Percentiles rank a stretch among this genome's conserved stretches.
phyloP scores from a whole-genome alignment of 2,888 invertebrate genomes.

The Syritta pipiens region DNA sequence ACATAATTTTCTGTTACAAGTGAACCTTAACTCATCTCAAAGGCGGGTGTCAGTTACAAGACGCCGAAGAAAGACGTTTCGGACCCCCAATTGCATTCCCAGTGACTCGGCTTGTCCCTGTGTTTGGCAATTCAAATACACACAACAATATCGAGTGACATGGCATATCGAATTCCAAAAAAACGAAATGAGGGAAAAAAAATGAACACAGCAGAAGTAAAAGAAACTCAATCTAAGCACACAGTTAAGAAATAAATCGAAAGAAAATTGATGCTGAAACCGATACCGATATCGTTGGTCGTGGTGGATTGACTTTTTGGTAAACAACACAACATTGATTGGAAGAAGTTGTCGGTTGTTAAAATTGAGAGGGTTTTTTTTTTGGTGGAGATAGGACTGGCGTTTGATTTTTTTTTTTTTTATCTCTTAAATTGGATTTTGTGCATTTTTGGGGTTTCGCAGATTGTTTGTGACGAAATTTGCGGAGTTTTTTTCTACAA shows the following conservation, averaged over 20 bases:
- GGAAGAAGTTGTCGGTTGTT: too few species aligned
- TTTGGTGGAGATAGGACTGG: too few species aligned
- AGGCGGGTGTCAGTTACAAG: constrained; percentile 14
- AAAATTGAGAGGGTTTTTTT: too few species aligned
- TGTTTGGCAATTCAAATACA: constrained; percentile 7
- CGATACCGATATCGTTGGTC: constrained; percentile 4
- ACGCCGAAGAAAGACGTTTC: not conserved
- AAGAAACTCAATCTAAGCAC: constrained; percentile 34
- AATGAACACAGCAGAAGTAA: not conserved
- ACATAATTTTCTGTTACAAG: constrained; percentile 6
- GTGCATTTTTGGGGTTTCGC: too few species aligned
- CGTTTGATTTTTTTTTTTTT: too few species aligned
- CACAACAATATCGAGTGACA: constrained; percentile 10
- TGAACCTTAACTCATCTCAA: constrained; percentile 13
- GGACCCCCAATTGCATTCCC: not conserved
- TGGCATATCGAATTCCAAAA: constrained; percentile 15
- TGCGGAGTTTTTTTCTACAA: too few species aligned
- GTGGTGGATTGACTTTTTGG: constrained; percentile 6
- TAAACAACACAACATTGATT: too few species aligned
- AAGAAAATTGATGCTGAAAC: constrained; percentile 54
- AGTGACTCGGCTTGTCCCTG: not conserved
- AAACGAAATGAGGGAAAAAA: not conserved
- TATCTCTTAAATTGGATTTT: too few species aligned
- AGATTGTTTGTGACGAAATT: too few species aligned
- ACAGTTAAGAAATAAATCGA: constrained; percentile 55